These are phyloP conservation scores for Nerophis ophidion DNA, from an alignment of 2,113 vertebrate genomes.

Conservation along the genomic window DNA sequence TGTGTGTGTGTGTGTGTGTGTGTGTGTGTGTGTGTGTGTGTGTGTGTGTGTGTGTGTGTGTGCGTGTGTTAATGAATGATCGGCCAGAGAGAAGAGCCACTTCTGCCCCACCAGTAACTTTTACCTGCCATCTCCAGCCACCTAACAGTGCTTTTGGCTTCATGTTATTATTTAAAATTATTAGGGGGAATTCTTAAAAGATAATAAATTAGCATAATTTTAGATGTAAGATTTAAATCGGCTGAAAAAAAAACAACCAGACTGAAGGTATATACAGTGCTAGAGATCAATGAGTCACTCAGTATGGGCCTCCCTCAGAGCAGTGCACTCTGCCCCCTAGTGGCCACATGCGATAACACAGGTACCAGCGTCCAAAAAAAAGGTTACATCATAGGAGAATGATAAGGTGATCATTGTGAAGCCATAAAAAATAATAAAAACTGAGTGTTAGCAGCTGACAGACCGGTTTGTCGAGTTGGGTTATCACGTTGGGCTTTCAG, in stretches of 20 bases:
- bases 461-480: slow-evolving; percentile 2
- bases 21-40: background rate
- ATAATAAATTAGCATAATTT: background rate
- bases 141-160: background rate
- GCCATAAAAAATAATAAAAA: background rate
- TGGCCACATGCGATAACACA: slow-evolving; percentile 12
- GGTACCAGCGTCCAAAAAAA: background rate
- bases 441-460: slow-evolving; percentile 1
- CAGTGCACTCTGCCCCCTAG: slow-evolving; percentile 48
- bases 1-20: too few species aligned
- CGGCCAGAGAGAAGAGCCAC: slow-evolving; percentile 43
- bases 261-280: background rate
- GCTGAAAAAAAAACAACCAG: background rate
- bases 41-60: background rate
- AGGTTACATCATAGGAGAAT: background rate
- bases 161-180: background rate
- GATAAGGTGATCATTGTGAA: background rate
- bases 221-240: background rate
- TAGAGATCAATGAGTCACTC: background rate
- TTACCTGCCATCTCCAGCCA: background rate
- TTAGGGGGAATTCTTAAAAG: background rate
- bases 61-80: slow-evolving; percentile 37
- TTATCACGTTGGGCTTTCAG: slow-evolving; percentile 25
- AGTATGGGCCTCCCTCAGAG: background rate
- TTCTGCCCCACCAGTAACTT: background rate